phyloP scores from a whole-genome alignment of 2,797 vertebrate species.

The Coccyzus lansbergi region DNA sequence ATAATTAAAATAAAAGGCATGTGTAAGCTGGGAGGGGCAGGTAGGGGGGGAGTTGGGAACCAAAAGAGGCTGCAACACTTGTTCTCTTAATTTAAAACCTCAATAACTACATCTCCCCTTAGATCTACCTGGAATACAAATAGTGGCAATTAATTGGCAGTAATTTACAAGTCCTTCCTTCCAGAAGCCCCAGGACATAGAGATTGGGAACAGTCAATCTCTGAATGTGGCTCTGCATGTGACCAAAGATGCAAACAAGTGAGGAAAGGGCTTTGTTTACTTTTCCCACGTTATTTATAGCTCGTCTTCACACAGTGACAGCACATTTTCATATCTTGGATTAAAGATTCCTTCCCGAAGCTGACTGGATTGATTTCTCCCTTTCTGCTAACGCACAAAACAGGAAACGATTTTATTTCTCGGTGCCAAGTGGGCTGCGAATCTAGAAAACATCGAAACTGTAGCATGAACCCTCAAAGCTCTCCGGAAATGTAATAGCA shows the following conservation, averaged over 20 bases:
- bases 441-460: background rate
- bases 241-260: background rate
- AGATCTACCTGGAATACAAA: constrained; percentile 59
- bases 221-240: background rate
- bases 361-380: background rate
- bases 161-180: constrained; percentile 49
- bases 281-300: background rate
- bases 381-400: background rate
- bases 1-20: constrained; percentile 28
- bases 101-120: constrained; percentile 47
- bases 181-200: background rate
- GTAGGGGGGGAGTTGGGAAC: background rate
- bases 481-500: background rate
- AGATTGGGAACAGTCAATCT: background rate
- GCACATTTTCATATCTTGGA: background rate
- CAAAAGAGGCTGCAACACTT: background rate
- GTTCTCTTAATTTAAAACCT: constrained; percentile 10
- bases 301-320: background rate
- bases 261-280: background rate
- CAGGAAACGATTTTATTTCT: background rate
- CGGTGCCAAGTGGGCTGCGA: background rate
- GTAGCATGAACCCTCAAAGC: background rate
- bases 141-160: constrained; percentile 55
- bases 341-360: background rate
- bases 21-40: background rate